Evolutionary conservation across 2,113 vertebrate genomes (phyloP), one percentile per base, ranked within the genome.

Genomic region (Mastomys coucha): DNA sequence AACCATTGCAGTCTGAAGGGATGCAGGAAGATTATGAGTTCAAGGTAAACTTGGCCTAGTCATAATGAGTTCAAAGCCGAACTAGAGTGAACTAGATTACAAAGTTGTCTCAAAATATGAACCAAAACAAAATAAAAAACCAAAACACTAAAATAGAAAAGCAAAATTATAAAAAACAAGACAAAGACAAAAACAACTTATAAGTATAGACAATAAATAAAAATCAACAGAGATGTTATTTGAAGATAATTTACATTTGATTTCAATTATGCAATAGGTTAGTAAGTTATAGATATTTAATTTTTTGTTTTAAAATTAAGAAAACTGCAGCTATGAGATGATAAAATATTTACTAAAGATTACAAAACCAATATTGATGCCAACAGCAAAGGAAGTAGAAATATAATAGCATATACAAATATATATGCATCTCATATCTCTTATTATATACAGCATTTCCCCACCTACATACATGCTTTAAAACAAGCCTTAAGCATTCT

Each of bases 261-360:
- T 94, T 97, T 70, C 31, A 42, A 42, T 60, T 80, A n/a, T 80
- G 19, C 2, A 94, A 65, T 39, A 92, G 69, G 1, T 42, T 67
- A 67, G 0, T 91, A 81, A 81, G 8, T 63, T 81, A 72, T 17
- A 39, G 11, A 77, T 0, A 42, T 82, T 94, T 92, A 56, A 77
- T 51, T 91, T 88, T 90, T 93, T n/a, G 63, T 49, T 42, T 89
- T 87, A 19, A 17, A 77, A 24, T 95, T 58, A 89, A 96, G 58
- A 87, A 33, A 93, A 86, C 16, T 45, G n/a, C 77, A 69, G 76
- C 9, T 17, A 84, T 53, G 14, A 49, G 31, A 78, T 11, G 2
- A 49, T 85, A 75, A 75, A 5, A 84, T 65, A 65, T 8, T 87
- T 39, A 89, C 1, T 53, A 12, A 95, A 86, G 12, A 11, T 91